These are phyloP conservation scores for Benitochromis conjunctus DNA, from an alignment of 2,113 vertebrate genomes.

Conservation along the genomic window DNA sequence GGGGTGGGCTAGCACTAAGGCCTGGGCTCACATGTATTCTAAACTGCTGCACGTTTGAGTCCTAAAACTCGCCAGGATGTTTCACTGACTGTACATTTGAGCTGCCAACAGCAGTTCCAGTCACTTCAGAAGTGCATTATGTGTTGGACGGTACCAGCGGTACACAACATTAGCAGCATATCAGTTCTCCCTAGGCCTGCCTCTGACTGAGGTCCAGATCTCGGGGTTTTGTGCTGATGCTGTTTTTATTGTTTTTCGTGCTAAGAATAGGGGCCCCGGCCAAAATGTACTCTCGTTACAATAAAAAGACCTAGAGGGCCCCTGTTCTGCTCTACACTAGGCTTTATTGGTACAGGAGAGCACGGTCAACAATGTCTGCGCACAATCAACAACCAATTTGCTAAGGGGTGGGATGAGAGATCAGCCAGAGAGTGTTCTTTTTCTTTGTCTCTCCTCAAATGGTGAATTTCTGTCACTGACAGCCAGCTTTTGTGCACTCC, in stretches of 20 bases:
- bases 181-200: not conserved
- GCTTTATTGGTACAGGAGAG: constrained; percentile 50
- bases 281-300: constrained; percentile 68
- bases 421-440: constrained; percentile 32
- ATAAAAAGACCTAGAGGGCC: constrained; percentile 63
- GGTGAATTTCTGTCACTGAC: not conserved
- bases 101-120: constrained; percentile 5
- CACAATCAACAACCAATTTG: constrained; percentile 64
- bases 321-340: constrained; percentile 12
- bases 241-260: constrained; percentile 70
- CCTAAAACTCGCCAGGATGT: not conserved
- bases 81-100: not conserved
- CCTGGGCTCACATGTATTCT: not conserved
- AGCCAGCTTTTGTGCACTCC: not conserved
- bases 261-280: constrained; percentile 44
- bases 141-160: constrained; percentile 17
- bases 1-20: not conserved
- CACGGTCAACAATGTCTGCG: constrained; percentile 52
- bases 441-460: constrained; percentile 4
- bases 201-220: constrained; percentile 58
- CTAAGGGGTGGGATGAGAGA: constrained; percentile 30
- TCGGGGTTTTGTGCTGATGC: constrained; percentile 59
- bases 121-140: constrained; percentile 22
- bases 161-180: constrained; percentile 25
- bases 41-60: not conserved